Conservation (phyloP, 53 echinoderm and acorn worm species). For the Echinarachnius parma region DNA sequence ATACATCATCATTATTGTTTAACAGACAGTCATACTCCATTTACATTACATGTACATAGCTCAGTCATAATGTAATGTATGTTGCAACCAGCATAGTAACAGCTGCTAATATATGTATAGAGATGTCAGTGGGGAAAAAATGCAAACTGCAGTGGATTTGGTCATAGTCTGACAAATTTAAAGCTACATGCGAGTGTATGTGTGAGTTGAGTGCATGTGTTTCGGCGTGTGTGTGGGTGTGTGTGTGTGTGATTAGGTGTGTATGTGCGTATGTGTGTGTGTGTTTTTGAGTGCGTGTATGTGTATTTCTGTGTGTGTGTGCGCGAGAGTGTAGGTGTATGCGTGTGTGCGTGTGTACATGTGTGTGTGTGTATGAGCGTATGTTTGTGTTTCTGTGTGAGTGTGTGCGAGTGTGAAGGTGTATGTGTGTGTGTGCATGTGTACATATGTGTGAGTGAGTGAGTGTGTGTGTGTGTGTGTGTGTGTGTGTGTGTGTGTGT, state of each 20-base stretch:
- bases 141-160: too few species aligned
- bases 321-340: background rate
- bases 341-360: background rate
- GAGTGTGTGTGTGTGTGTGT: background rate
- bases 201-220: too few species aligned
- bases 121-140: too few species aligned
- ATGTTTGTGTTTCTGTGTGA: background rate
- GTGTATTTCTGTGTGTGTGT: background rate
- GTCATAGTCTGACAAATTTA: too few species aligned
- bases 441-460: background rate
- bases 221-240: too few species aligned
- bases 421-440: background rate
- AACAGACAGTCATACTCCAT: too few species aligned
- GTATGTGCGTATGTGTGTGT: constrained; percentile 8
- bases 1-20: too few species aligned
- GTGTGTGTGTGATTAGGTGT: background rate
- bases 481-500: background rate
- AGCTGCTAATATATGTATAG: too few species aligned
- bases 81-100: too few species aligned
- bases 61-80: too few species aligned
- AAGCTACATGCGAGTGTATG: too few species aligned
- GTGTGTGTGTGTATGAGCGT: constrained; percentile 12
- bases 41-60: too few species aligned
- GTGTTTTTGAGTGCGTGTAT: background rate
- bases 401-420: background rate